A percentile compares a stretch with the other conserved stretches of the same genome.
Conservation (phyloP, 1,140 invertebrate genomes). For the Galleria mellonella region DNA sequence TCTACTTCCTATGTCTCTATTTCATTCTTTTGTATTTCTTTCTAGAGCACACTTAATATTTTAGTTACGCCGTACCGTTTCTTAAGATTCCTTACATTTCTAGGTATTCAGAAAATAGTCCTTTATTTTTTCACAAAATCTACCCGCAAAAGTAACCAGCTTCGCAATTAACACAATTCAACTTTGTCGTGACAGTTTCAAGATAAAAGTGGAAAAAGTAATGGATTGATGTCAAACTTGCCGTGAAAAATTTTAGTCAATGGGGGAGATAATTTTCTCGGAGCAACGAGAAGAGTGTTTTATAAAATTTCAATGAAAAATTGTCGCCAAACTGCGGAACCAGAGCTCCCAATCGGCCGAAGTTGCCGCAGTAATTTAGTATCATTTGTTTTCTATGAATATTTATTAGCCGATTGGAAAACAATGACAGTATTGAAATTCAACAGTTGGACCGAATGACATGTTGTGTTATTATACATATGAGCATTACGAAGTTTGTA, state of each 20-base stretch:
- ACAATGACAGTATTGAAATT: constrained; percentile 48
- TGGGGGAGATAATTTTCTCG: constrained; percentile 67
- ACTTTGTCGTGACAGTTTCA: constrained; percentile 41
- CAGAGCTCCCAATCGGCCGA: constrained; percentile 33
- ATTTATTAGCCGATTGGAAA: constrained; percentile 59
- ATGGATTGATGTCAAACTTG: constrained; percentile 72
- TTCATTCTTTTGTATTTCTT: too few relatives aligned
- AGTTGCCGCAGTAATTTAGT: constrained; percentile 51
- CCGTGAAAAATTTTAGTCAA: constrained; percentile 70
- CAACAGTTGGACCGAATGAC: constrained; percentile 25
- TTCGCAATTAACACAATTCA: constrained; percentile 64
- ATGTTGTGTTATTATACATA: constrained; percentile 15
- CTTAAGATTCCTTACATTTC: too few relatives aligned
- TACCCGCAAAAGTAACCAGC: constrained; percentile 48
- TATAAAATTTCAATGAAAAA: constrained; percentile 69
- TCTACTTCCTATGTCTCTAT: too few relatives aligned
- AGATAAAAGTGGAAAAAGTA: constrained; percentile 66
- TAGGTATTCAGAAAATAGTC: neutral
- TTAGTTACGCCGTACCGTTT: too few relatives aligned
- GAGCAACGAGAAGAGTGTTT: constrained; percentile 53
- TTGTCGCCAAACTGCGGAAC: constrained; percentile 39
- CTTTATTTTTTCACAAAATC: constrained; percentile 28
- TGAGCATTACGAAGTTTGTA: constrained; percentile 1
- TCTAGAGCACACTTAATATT: too few relatives aligned
- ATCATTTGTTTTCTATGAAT: constrained; percentile 67